Evolutionary conservation across 2,888 invertebrate species (phyloP), one percentile per base, ranked within the genome.

Genomic region (Lithophane socia): DNA sequence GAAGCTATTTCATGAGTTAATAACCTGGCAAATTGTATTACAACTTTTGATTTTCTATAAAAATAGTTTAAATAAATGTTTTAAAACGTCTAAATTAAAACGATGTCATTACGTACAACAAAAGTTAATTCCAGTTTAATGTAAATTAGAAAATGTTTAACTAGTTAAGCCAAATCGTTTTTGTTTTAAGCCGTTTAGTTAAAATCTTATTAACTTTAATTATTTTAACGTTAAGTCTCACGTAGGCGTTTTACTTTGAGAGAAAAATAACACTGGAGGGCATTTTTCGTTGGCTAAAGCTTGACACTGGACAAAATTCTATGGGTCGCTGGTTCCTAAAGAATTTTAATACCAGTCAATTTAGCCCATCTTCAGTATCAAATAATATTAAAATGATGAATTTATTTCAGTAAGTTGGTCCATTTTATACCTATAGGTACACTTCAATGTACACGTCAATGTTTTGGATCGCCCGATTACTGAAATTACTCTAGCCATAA

Each of bases 171-270:
- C 60, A 64, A 84, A 82, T 73, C 66, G 84, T 80, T 82, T 82
- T 84, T 79, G 75, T 79, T 84, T 79, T 80, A 85, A 84, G 80
- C 66, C 61, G 52, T 84, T 81, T 74, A 73, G 84, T 86, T 71
- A 77, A 81, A 83, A 82, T 71, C 65, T 80, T 71, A 69, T 77
- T 73, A 81, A 54, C 61, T 64, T 81, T 73, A 68, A 80, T 73
- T 83, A 71, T 68, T 83, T 73, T 66, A 47, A 56, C 42, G 60
- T 81, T 65, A 70, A 76, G 63, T 37, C 21, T 82, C 67, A 42
- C 58, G 37, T 37, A 68, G 60, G 56, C 54, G 44, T 79, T 73
- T 67, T 42, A 13, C 13, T 65, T 83, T 77, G 56, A 13, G 58
- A 58, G 52, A 54, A 68, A 58, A 68, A 67, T 64, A 37, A 47